A percentile compares a stretch with the other conserved stretches of the same genome.
These are phyloP conservation scores for Euphonia xanthogaster DNA, from an alignment of 2,797 vertebrate species.

Conservation along the genomic window DNA sequence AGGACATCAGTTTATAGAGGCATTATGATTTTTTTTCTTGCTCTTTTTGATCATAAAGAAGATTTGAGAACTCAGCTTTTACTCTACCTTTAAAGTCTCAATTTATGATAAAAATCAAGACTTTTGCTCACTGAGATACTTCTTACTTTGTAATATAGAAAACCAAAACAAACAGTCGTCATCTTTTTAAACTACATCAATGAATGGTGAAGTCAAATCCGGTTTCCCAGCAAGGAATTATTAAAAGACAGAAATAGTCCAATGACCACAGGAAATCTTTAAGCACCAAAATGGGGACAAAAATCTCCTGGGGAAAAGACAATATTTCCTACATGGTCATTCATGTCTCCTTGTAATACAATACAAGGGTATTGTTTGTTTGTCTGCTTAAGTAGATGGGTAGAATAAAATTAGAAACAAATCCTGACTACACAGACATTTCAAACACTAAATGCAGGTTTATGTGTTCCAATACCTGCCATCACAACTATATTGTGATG, in stretches of 20 bases:
- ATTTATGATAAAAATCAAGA: not conserved
- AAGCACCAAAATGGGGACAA: constrained; percentile 48
- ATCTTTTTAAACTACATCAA: constrained; percentile 60
- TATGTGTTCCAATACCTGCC: not conserved
- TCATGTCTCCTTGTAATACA: constrained; percentile 35
- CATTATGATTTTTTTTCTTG: not conserved
- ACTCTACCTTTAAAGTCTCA: not conserved
- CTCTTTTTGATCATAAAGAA: not conserved
- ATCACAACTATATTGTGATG: not conserved
- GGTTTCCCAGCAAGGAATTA: constrained; percentile 61
- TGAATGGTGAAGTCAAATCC: constrained; percentile 56
- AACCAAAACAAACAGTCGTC: constrained; percentile 26
- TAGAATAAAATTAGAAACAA: constrained; percentile 39
- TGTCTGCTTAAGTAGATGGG: constrained; percentile 14
- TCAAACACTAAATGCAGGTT: not conserved
- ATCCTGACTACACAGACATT: not conserved
- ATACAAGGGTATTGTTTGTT: constrained; percentile 48
- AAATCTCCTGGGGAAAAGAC: constrained; percentile 14
- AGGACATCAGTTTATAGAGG: not conserved
- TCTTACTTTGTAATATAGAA: not conserved
- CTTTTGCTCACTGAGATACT: not conserved
- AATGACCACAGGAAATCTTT: constrained; percentile 55
- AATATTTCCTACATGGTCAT: constrained; percentile 22
- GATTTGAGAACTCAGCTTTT: not conserved
- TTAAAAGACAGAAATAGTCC: constrained; percentile 61